Evolutionary conservation across 2,888 invertebrate genomes (phyloP), one percentile per base, ranked within the genome.

Genomic region (Hypena proboscidalis): DNA sequence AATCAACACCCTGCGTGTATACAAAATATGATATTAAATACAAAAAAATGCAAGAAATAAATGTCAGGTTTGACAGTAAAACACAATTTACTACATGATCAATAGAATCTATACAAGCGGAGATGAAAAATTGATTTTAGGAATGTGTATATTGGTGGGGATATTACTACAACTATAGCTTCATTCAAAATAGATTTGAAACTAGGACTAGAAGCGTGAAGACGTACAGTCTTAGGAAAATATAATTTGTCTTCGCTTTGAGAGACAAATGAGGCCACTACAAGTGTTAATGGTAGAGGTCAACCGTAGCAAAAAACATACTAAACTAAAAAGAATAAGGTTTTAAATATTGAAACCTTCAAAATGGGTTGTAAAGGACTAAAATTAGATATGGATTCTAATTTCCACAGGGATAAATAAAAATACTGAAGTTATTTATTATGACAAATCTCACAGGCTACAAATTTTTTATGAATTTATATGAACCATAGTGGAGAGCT

Each of bases 151-250:
- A 50, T 49, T 42, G 59, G 51, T 64, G 59, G 55, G 58, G 33
- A 40, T 31, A 30, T 33, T 29, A 8, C 42, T 54, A 60, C 30
- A 39, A 33, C 44, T 54, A 56, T 26, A 46, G 41, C 33, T 40
- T 42, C 5, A 15, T 30, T 38, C n/a, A 34, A 35, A 30, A 32
- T 45, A 51, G 44, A 27, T 35, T 29, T 45, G 40, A 52, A 62
- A 53, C 46, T 57, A 49, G 32, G 48, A 51, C 63, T 63, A 63
- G 51, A 62, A 57, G 57, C 48, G 30, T 47, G 33, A 44, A 52
- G 31, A 38, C 34, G 43, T 36, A 17, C 29, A 47, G 33, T 51
- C 47, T 47, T 26, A 39, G 9, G 1, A 41, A 43, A 33, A 34
- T 34, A 44, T 23, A 34, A 44, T 5, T 32, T 7, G 26, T 27